phyloP scores from a whole-genome alignment of 2,113 vertebrate genomes.

The Salminus brasiliensis region DNA sequence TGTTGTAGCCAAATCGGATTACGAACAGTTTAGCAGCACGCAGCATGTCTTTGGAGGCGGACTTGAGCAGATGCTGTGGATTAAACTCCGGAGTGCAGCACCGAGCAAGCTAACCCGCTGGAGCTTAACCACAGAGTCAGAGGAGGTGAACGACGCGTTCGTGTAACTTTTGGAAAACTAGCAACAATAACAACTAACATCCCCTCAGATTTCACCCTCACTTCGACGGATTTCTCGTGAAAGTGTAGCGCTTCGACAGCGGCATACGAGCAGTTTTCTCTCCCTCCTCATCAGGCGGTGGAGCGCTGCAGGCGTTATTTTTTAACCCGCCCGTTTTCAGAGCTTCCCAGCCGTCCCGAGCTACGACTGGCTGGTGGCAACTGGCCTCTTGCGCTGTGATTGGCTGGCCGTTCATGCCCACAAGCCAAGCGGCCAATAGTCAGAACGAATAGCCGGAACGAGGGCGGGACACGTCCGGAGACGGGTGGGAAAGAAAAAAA shows the following conservation, averaged over 20 bases:
- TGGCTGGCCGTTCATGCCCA: not conserved
- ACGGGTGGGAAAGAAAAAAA: not conserved
- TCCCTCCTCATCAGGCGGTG: not conserved
- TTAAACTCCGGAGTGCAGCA: not conserved
- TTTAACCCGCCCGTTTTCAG: not conserved
- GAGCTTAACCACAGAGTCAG: not conserved
- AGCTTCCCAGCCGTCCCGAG: not conserved
- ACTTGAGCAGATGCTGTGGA: not conserved
- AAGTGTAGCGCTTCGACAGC: not conserved
- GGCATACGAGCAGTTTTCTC: not conserved
- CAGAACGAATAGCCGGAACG: not conserved
- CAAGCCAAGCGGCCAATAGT: not conserved
- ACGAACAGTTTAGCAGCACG: not conserved
- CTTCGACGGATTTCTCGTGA: too few species aligned
- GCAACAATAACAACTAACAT: not conserved
- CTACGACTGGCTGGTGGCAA: not conserved
- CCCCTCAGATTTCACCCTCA: too few species aligned
- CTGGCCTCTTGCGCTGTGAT: not conserved
- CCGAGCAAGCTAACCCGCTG: not conserved
- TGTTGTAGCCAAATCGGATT: constrained; percentile 22
- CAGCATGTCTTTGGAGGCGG: not conserved
- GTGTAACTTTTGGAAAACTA: too few species aligned
- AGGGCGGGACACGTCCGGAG: not conserved
- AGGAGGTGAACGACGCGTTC: not conserved
- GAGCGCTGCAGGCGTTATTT: not conserved